Evolutionary conservation across 2,888 invertebrate genomes (phyloP), one percentile per base, ranked within the genome.

Genomic region (Achlya flavicornis): DNA sequence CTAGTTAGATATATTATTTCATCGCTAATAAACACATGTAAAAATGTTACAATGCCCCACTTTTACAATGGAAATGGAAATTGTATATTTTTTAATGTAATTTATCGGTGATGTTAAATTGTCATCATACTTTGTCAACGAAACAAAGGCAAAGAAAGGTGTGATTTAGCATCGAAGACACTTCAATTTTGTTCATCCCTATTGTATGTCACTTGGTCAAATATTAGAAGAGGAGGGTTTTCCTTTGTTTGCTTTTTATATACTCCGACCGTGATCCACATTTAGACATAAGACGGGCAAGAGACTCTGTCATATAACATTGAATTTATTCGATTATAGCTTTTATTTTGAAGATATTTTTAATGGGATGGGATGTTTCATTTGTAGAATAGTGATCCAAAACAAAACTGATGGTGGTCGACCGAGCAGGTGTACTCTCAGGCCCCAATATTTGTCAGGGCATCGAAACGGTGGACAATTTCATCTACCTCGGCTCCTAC

Each of bases 201-300:
- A 53, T 53, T 53, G 19, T 53, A 53, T 53, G 53, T 53, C 53
- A 53, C 8, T 53, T 53, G 53, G 53, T 53, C 53, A 53, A 53
- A 53, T 53, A 53, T 53, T 53, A 53, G 53, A 53, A 53, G 16
- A 53, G 53, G 16, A 53, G 53, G 53, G 16, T 19, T 7, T 10
- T 19, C n/a, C 19, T 53, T 53, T 53, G 53, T 53, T 53, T 16
- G 53, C 16, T 53, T 53, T 19, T 48, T 16, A 53, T 19, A 53
- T 53, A 53, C 10, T 19, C 19, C 4, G 19, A 53, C 53, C 16
- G 19, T 53, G 53, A 53, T 19, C 19, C 53, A n/a, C 10, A 53
- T 53, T 19, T 6, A 5, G 48, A 46, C 4, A 14, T 46, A 46
- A 46, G n/a, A 46, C 8, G 16, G 48, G 48, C 48, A 14, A 43